Evolutionary conservation across 2,113 vertebrate genomes (phyloP).

Genomic region (Strigops habroptila): DNA sequence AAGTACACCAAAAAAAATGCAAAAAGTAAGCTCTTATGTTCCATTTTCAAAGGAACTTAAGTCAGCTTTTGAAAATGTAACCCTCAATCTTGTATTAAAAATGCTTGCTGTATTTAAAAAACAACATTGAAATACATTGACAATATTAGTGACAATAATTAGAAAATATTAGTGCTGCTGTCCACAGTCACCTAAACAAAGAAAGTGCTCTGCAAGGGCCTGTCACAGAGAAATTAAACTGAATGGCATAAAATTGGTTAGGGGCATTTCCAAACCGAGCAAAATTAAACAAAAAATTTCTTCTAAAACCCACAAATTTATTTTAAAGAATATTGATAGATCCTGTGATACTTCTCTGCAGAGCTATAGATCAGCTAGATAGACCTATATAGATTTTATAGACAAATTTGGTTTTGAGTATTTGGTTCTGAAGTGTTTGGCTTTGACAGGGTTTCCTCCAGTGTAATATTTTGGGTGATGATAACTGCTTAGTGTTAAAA

Average conservation of each 20-base stretch:
- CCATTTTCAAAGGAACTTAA: not conserved
- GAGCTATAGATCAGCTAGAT: not conserved
- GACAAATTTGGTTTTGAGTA: not conserved
- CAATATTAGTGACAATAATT: not conserved
- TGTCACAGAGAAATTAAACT: not conserved
- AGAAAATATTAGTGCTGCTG: not conserved
- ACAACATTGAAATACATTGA: not conserved
- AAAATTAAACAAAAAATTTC: not conserved
- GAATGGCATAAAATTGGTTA: not conserved
- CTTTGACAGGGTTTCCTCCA: not conserved
- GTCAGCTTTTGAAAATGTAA: not conserved
- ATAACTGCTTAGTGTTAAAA: not conserved
- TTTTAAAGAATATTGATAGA: not conserved
- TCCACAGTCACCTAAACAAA: not conserved
- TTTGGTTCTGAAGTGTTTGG: not conserved
- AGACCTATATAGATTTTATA: not conserved
- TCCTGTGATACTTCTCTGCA: not conserved
- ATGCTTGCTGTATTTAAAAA: not conserved
- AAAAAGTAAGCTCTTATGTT: not conserved
- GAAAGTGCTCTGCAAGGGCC: not conserved
- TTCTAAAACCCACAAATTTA: not conserved
- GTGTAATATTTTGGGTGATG: not conserved
- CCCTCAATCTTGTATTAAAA: not conserved
- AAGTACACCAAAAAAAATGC: not conserved
- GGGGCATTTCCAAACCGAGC: not conserved